Conservation (phyloP, 2,113 vertebrate species). For the Motacilla tschutschensis region DNA sequence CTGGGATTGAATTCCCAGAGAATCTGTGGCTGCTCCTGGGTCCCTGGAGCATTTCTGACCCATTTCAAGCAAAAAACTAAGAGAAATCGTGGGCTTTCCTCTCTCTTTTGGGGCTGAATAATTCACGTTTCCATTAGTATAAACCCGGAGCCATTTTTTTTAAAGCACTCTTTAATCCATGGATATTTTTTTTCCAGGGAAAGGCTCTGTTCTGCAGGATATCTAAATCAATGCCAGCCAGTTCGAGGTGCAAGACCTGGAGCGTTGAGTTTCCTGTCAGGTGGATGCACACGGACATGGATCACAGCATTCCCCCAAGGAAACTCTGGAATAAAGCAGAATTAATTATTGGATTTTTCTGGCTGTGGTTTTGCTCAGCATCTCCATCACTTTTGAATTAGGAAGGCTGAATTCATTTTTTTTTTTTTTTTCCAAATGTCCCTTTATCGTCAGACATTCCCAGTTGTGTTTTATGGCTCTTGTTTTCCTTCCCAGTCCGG, state of each 20-base stretch:
- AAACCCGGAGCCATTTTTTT: not conserved
- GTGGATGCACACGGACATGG: not conserved
- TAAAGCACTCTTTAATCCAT: not conserved
- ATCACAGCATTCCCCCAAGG: not conserved
- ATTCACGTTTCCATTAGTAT: not conserved
- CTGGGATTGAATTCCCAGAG: not conserved
- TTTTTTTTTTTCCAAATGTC: not conserved
- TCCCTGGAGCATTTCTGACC: not conserved
- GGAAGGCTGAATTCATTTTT: not conserved
- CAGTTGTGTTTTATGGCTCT: rapidly evolving
- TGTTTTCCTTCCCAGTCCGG: not conserved
- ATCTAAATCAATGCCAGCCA: not conserved
- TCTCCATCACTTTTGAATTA: not conserved
- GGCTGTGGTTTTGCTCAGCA: not conserved
- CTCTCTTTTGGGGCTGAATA: not conserved
- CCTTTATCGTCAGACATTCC: not conserved
- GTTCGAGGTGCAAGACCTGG: not conserved
- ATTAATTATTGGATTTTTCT: not conserved
- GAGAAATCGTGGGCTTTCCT: not conserved
- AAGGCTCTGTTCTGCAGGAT: not conserved
- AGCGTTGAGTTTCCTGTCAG: not conserved
- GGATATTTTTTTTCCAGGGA: not conserved
- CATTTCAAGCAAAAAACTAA: not conserved
- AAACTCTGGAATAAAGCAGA: not conserved
- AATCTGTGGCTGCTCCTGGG: not conserved